Base-by-base conservation (phyloP, 2,797 vertebrate genomes). In the Pristis pectinata region DNA sequence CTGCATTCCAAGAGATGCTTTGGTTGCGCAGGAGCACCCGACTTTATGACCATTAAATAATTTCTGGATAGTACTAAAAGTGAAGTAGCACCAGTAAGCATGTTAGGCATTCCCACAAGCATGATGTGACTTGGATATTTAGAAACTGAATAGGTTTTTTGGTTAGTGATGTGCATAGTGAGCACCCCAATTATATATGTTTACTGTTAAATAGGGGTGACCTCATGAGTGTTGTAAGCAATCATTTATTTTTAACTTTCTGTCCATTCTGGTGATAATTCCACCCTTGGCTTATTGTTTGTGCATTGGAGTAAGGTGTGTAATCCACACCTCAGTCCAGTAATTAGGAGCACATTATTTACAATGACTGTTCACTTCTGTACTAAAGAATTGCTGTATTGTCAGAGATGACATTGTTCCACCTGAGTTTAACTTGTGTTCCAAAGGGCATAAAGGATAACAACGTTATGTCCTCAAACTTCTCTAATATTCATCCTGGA, bases 1-100 rank as follows among this genome's bases (percentile, higher is more conserved):
- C 30, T 76, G 92, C 91, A 67, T 93, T 70, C 91, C 37, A 27
- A 24, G 91, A 93, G 64, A 64, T 72, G 61, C 70, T 94, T n/a
- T 76, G 70, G 30, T 56, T 56, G 44, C 76, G 64, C 17, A 64
- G 61, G 64, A 34, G 92, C 44, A 34, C 7, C 13, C 44, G 53
- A 11, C 67, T 76, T 72, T 30, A 30, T 91, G 61, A 91, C 87
- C 61, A 24, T 67, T 37, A 91, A n/a, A 59, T 82, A 44, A 59
- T 17, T 3, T 30, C 30, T 85, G 49, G 1, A 3, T 37, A 37
- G 59, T 89, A 7, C n/a, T n/a, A 17, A 9, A n/a, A 89, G 8
- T 24, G n/a, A 41, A 61, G 37, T n/a, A 24, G 34, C 30, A 34
- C 56, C 34, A 64, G 15, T 61, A 59, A 59, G 85, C 59, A 49